Conservation (phyloP, 2,888 invertebrate genomes). For the Trilocha varians region DNA sequence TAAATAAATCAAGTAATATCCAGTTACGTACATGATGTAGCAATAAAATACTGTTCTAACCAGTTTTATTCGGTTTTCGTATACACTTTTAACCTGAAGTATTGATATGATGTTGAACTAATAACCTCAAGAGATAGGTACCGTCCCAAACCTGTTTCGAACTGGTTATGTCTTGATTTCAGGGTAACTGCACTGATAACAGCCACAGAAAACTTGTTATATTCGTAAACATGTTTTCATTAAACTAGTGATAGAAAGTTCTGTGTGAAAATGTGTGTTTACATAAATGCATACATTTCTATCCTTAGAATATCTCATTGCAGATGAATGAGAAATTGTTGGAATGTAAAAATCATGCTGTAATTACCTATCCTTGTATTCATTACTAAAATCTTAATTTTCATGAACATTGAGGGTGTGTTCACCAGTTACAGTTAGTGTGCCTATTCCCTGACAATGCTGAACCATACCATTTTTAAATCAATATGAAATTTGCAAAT, state of each 20-base stretch:
- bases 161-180: constrained; percentile 19
- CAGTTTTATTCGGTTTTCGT: constrained; percentile 16
- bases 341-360: no score
- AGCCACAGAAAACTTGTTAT: not conserved
- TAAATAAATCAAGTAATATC: constrained; percentile 1
- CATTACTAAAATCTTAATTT: no score
- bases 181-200: not conserved
- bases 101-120: constrained; percentile 27
- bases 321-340: no score
- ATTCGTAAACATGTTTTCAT: not conserved
- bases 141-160: constrained; percentile 15
- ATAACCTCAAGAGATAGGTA: constrained; percentile 17
- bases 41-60: constrained; percentile 7
- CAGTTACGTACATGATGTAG: not conserved
- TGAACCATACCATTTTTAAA: no score
- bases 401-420: no score
- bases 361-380: no score
- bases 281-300: no score
- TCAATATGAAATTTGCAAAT: no score
- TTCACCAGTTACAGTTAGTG: no score
- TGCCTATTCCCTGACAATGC: no score
- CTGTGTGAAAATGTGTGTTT: not conserved
- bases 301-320: no score
- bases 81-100: constrained; percentile 11
- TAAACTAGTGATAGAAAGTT: not conserved